Conservation (phyloP, 2,888 invertebrate genomes). For the Matsumyia berberina region DNA sequence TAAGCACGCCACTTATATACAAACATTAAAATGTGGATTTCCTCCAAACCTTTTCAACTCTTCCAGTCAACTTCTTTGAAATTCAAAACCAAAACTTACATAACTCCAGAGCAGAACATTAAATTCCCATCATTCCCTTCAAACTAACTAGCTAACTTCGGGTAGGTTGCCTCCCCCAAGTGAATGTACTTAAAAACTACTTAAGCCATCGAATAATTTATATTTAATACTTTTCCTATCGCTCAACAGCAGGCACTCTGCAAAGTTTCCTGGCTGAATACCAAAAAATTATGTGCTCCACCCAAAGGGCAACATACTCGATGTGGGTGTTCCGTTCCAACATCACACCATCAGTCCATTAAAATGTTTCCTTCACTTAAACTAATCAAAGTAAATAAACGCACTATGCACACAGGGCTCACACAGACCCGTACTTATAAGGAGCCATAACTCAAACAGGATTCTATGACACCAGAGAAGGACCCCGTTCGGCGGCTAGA, state of each 20-base stretch:
- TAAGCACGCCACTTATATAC: too few species aligned
- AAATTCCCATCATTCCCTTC: constrained; percentile 16
- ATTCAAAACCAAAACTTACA: constrained; percentile 2
- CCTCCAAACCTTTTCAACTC: too few species aligned
- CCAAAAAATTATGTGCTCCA: constrained; percentile 34
- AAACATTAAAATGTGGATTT: too few species aligned
- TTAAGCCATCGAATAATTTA: constrained; percentile 55
- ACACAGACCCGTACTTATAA: constrained; percentile 46
- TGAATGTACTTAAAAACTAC: constrained; percentile 50
- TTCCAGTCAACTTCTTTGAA: background rate
- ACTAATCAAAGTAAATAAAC: constrained; percentile 47
- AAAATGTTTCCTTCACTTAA: constrained; percentile 59
- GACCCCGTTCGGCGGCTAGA: constrained; percentile 20
- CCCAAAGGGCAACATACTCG: background rate
- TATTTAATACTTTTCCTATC: constrained; percentile 61
- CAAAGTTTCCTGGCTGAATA: constrained; percentile 51
- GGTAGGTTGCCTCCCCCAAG: background rate
- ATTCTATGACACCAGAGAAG: constrained; percentile 57
- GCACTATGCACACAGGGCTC: constrained; percentile 5
- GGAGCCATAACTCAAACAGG: constrained; percentile 71
- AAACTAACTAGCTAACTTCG: constrained; percentile 17
- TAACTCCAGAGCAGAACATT: background rate
- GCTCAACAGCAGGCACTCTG: constrained; percentile 36
- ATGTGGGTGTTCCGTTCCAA: constrained; percentile 50
- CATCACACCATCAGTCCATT: constrained; percentile 65